These are phyloP conservation scores for Thumatha senex DNA, from an alignment of 2,888 invertebrate species.

Conservation along the genomic window DNA sequence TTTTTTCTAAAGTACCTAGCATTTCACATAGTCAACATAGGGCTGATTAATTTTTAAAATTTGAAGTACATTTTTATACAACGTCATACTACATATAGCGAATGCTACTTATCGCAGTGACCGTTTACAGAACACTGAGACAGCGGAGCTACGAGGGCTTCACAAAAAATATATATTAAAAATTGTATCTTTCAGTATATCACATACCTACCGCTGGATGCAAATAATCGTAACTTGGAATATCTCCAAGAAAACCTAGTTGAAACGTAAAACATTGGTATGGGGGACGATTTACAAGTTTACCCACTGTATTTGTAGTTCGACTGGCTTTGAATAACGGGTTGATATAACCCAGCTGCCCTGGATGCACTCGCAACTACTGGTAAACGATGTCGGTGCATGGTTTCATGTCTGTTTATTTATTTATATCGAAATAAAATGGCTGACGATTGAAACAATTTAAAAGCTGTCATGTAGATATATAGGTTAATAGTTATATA, in stretches of 20 bases:
- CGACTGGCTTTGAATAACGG: constrained; percentile 2
- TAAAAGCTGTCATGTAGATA: too few relatives aligned
- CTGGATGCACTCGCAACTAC: neutral
- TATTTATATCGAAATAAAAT: too few relatives aligned
- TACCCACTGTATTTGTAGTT: neutral
- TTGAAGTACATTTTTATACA: too few relatives aligned
- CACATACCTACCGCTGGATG: neutral
- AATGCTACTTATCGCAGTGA: too few relatives aligned
- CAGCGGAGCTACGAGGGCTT: neutral
- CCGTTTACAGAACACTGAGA: too few relatives aligned
- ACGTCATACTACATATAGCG: too few relatives aligned
- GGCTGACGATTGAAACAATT: too few relatives aligned
- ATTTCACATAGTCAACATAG: too few relatives aligned
- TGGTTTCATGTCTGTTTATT: neutral
- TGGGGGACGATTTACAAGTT: constrained; percentile 27
- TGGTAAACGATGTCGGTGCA: too few relatives aligned
- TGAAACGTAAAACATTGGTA: constrained; percentile 34
- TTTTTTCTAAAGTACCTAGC: too few relatives aligned
- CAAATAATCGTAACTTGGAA: constrained; percentile 31
- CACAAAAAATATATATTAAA: neutral
- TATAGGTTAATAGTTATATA: too few relatives aligned
- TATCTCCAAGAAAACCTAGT: constrained; percentile 34
- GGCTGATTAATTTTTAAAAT: too few relatives aligned
- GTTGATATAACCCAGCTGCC: constrained; percentile 5
- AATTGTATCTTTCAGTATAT: neutral